These are phyloP conservation scores for Sphaeramia orbicularis DNA, from an alignment of 2,797 vertebrate species.

Conservation along the genomic window DNA sequence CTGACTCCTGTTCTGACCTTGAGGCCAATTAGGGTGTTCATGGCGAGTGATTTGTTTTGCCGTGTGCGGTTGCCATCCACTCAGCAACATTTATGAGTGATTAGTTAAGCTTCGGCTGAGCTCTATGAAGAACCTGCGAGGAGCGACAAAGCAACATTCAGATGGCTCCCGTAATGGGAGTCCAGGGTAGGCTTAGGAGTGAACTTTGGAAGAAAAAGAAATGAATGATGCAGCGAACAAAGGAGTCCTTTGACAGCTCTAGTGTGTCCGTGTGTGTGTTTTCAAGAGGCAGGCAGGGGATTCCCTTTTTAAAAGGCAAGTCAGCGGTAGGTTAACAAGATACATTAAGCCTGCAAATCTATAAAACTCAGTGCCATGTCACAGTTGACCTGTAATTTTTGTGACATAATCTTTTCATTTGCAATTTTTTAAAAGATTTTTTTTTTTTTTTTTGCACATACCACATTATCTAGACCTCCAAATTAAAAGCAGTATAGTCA, in stretches of 20 bases:
- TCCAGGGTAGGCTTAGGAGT: constrained; percentile 72
- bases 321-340: constrained; percentile 66
- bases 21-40: constrained; percentile 74
- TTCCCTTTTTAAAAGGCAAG: constrained; percentile 56
- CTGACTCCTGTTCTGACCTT: constrained; percentile 64
- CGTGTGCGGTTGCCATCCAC: constrained; percentile 65
- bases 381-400: too few relatives aligned
- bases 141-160: constrained; percentile 80
- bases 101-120: constrained; percentile 81
- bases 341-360: constrained; percentile 23
- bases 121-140: constrained; percentile 74
- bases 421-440: too few relatives aligned
- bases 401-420: too few relatives aligned
- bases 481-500: not conserved
- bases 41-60: constrained; percentile 74
- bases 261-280: constrained; percentile 50
- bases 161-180: constrained; percentile 64
- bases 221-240: constrained; percentile 77
- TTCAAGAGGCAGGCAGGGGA: constrained; percentile 55
- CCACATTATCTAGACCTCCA: not conserved
- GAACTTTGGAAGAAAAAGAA: constrained; percentile 71
- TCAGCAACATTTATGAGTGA: constrained; percentile 83
- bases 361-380: not conserved
- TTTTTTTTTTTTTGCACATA: too few relatives aligned
- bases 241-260: constrained; percentile 71